Evolutionary conservation across 1,140 invertebrate genomes (phyloP).

Genomic region (Danaus melanippus): DNA sequence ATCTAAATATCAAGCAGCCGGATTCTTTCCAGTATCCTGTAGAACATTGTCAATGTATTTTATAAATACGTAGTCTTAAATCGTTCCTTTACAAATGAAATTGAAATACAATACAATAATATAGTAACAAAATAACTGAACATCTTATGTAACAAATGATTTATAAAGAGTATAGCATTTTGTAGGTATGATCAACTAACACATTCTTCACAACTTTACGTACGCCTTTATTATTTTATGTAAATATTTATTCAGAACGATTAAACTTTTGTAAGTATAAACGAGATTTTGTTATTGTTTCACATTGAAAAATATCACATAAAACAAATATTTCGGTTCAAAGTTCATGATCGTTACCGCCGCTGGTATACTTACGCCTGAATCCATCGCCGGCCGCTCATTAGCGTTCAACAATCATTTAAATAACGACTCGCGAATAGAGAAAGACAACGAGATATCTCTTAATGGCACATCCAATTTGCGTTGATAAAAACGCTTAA

Average conservation of each 20-base stretch:
- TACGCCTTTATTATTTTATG: too few species aligned
- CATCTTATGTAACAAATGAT: too few species aligned
- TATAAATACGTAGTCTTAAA: conserved; percentile 22
- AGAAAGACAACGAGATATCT: conserved; percentile 23
- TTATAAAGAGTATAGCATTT: too few species aligned
- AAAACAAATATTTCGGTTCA: too few species aligned
- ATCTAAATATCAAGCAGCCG: conserved; percentile 56
- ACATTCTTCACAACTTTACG: too few species aligned
- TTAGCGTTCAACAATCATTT: conserved; percentile 34
- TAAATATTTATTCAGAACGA: too few species aligned
- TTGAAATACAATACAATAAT: conserved; percentile 2
- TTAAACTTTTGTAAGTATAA: too few species aligned
- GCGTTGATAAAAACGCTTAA: conserved; percentile 1
- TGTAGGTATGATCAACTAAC: too few species aligned
- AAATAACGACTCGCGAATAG: conserved; percentile 38
- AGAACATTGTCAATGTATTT: conserved; percentile 20
- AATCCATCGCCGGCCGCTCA: conserved; percentile 32
- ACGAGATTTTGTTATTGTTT: too few species aligned
- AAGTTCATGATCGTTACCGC: too few species aligned
- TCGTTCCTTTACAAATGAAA: conserved; percentile 20
- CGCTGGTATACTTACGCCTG: conserved; percentile 23
- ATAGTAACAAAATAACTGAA: too few species aligned
- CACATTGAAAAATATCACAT: too few species aligned
- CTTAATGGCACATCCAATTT: conserved; percentile 2
- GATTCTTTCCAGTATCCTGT: conserved; percentile 48